Evolutionary conservation across 2,797 vertebrate genomes (phyloP).

Genomic region (Eospalax fontanierii): DNA sequence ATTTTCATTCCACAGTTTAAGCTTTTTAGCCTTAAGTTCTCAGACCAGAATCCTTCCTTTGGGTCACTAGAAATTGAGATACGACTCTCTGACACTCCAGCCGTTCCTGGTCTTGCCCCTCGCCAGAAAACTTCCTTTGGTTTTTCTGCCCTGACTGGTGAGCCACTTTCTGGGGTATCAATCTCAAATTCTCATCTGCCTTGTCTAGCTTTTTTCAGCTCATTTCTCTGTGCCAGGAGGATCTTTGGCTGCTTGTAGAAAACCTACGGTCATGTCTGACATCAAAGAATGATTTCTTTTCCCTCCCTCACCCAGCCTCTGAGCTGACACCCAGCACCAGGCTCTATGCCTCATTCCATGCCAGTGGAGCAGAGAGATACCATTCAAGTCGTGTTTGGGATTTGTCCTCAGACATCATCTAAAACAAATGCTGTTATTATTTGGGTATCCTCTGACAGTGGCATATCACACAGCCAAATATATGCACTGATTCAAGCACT

Average conservation of each 20-base stretch:
- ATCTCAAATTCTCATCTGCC: not conserved
- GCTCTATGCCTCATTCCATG: not conserved
- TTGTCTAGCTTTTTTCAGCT: not conserved
- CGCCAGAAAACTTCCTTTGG: not conserved
- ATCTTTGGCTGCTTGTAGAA: conserved; percentile 2
- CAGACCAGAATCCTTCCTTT: not conserved
- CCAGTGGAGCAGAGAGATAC: conserved; percentile 22
- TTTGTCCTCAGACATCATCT: not conserved
- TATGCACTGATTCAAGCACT: not conserved
- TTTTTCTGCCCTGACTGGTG: not conserved
- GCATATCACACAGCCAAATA: not conserved
- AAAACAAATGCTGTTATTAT: conserved; percentile 25
- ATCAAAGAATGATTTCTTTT: not conserved
- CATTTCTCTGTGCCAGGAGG: not conserved
- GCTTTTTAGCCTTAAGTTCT: conserved; percentile 1
- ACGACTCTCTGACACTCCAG: not conserved
- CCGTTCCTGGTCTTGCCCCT: not conserved
- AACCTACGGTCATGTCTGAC: not conserved
- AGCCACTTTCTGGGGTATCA: not conserved
- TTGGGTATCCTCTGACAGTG: conserved; percentile 16
- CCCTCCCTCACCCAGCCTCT: not conserved
- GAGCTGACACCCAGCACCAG: conserved; percentile 1
- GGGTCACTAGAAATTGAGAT: not conserved
- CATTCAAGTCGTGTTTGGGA: not conserved
- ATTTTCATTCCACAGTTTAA: not conserved